Evolutionary conservation across 2,888 invertebrate species (phyloP).

Genomic region (Lymantria monacha): DNA sequence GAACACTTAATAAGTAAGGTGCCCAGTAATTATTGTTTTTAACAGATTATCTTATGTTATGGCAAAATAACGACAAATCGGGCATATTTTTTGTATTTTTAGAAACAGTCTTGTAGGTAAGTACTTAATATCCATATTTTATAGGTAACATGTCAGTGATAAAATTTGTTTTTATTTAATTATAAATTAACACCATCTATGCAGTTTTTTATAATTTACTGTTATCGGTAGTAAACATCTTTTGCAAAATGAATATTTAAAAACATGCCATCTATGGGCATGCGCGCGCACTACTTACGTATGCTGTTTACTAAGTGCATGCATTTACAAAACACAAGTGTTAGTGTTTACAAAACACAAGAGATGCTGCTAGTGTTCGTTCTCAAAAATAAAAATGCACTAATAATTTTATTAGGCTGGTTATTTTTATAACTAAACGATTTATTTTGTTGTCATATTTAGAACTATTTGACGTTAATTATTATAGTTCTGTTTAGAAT

Average conservation of each 20-base stretch:
- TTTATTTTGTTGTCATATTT: neutral
- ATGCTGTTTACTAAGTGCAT: constrained; percentile 21
- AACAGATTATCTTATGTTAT: no score
- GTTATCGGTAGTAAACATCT: constrained; percentile 24
- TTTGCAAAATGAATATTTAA: constrained; percentile 27
- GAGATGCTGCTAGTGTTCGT: constrained; percentile 43
- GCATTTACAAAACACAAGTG: constrained; percentile 6
- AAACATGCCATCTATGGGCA: constrained; percentile 74
- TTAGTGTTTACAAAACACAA: constrained; percentile 33
- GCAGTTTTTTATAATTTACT: constrained; percentile 41
- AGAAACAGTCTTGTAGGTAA: no score
- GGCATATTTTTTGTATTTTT: no score
- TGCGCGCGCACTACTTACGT: constrained; percentile 52
- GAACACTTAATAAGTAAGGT: no score
- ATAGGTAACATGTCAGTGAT: no score
- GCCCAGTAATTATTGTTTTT: no score
- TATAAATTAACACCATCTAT: constrained; percentile 60
- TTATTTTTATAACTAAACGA: constrained; percentile 8
- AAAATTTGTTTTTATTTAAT: neutral
- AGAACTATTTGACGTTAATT: neutral
- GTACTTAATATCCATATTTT: no score
- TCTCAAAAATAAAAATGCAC: constrained; percentile 2
- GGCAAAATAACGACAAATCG: no score
- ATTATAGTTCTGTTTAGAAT: constrained; percentile 2
- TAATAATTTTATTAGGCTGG: constrained; percentile 6